These are phyloP conservation scores for Drosophila parabipectinata DNA, from an alignment of 1,140 invertebrate genomes.

Conservation along the genomic window DNA sequence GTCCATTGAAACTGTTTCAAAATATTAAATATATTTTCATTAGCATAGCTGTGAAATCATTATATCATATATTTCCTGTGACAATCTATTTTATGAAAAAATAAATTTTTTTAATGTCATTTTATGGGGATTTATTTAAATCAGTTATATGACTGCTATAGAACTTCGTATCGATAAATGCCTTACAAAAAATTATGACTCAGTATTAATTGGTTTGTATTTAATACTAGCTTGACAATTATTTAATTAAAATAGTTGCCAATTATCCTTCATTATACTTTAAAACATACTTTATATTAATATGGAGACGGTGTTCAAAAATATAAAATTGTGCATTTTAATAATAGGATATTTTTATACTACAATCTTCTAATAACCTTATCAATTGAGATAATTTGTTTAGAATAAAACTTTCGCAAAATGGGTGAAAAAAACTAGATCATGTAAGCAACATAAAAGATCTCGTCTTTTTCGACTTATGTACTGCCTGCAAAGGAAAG, in stretches of 20 bases:
- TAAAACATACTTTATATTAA: neutral
- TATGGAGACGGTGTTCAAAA: neutral
- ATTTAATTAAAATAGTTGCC: neutral
- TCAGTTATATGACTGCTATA: neutral
- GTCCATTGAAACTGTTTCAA: neutral
- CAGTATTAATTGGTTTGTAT: neutral
- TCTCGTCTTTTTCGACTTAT: too few species aligned
- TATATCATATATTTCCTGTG: neutral
- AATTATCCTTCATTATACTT: neutral
- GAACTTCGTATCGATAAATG: neutral
- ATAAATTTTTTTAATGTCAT: neutral
- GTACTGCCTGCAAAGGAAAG: too few species aligned
- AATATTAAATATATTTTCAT: neutral
- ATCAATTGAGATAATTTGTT: neutral
- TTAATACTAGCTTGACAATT: neutral
- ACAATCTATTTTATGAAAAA: neutral
- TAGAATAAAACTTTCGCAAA: neutral
- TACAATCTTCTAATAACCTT: neutral
- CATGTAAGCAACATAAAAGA: neutral
- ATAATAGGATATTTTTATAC: neutral
- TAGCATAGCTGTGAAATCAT: neutral
- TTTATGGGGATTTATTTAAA: neutral
- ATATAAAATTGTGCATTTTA: neutral
- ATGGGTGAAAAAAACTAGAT: too few species aligned
- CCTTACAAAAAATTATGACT: neutral